A percentile compares a stretch with the other conserved stretches of the same genome.
Conservation (phyloP, 2,113 vertebrate species). For the Crypturellus undulatus region DNA sequence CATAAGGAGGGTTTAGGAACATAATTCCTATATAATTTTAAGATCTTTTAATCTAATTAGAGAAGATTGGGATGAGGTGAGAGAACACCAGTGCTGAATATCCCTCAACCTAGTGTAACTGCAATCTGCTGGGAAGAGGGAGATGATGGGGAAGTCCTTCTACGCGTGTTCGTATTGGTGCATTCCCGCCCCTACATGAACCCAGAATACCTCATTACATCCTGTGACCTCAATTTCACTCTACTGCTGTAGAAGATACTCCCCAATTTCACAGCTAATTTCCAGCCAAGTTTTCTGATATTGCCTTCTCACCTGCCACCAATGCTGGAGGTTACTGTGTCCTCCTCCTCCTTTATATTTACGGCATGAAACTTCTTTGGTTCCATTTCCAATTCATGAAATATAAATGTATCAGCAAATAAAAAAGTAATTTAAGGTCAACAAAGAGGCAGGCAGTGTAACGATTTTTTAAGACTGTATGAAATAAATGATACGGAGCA, state of each 20-base stretch:
- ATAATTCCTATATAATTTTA: background rate
- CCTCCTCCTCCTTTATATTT: background rate
- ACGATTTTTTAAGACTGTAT: background rate
- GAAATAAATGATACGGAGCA: background rate
- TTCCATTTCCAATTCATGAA: constrained; percentile 7
- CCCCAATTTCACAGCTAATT: background rate
- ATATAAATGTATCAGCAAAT: constrained; percentile 45
- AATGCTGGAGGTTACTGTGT: background rate
- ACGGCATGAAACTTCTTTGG: background rate
- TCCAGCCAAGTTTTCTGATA: background rate
- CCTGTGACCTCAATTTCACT: background rate
- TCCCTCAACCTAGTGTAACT: background rate
- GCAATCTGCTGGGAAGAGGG: background rate
- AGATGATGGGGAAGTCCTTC: background rate
- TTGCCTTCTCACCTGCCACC: background rate
- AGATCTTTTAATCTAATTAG: background rate
- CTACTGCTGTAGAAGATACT: background rate
- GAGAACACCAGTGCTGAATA: background rate
- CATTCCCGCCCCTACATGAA: fast-evolving
- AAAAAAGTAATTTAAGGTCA: constrained; percentile 32
- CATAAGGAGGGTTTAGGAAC: background rate
- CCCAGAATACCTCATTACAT: background rate
- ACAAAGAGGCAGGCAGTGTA: background rate
- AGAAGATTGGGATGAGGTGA: background rate
- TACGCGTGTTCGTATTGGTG: background rate